Evolutionary conservation across 2,888 invertebrate species (phyloP), one percentile per base, ranked within the genome.

Genomic region (Campoplex nolae): DNA sequence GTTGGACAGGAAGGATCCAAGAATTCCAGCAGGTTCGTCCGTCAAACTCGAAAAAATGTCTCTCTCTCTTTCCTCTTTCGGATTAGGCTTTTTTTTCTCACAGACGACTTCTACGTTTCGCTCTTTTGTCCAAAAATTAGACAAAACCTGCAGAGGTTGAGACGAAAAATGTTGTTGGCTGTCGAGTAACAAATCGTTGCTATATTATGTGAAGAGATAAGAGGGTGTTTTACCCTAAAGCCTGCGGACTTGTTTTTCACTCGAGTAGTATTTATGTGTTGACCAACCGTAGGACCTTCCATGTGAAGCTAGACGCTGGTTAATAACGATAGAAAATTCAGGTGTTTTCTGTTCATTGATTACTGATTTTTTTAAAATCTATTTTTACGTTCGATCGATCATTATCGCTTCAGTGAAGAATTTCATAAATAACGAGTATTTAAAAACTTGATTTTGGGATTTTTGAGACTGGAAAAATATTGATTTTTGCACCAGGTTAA

Each of bases 171-270:
- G 42, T 77, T 70, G 65, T 70, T 9, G 73, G 7, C 28, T 32
- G 54, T 32, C 18, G 58, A 68, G 77, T 81, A 80, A 88, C 88
- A 88, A 88, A 88, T 88, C 77, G 85, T 70, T 82, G 67, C 58
- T 81, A 77, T 85, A 80, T 83, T 81, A 77, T 62, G 78, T 58
- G 81, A 82, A 65, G 48, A 77, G 71, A 83, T 77, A 77, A 32
- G 8, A 35, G 38, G 74, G 48, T 56, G 42, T 54, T 32, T 28
- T 45, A 35, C 54, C 38, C 42, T 35, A 13, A 42, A 51, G 77
- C 68, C 76, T 28, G 51, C 48, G 23, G 75, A 32, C 65, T 78
- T 28, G 18, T 75, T 23, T 75, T 23, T 45, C n/a, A 62, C 42
- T 45, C 28, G 62, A 48, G 48, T 13, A 28, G 45, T 70, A 32